These are phyloP conservation scores for Procambarus virginalis DNA, from an alignment of 1,140 invertebrate species.

Conservation along the genomic window DNA sequence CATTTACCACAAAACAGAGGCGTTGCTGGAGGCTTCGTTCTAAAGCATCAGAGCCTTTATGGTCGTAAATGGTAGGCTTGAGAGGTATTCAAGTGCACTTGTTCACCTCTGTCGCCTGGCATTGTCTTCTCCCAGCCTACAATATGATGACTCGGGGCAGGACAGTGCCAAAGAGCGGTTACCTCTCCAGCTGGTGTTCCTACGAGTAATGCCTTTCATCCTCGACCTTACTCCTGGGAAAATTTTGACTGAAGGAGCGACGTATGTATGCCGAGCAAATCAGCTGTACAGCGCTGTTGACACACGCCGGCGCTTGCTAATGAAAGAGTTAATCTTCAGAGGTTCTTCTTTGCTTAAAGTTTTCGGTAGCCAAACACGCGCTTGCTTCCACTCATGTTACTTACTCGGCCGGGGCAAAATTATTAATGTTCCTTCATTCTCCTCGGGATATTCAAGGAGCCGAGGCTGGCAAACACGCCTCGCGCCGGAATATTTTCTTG, in stretches of 20 bases:
- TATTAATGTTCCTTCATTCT: conserved; percentile 42
- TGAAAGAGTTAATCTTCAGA: conserved; percentile 49
- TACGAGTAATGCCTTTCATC: background rate
- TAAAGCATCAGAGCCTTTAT: background rate
- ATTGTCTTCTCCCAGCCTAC: background rate
- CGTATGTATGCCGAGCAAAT: conserved; percentile 31
- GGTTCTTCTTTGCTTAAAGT: conserved; percentile 47
- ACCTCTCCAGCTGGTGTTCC: background rate
- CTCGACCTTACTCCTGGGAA: background rate
- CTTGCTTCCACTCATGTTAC: conserved; percentile 27
- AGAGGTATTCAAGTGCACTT: background rate
- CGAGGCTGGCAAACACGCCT: conserved; percentile 2
- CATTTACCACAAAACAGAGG: conserved; percentile 12
- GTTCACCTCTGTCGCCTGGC: background rate
- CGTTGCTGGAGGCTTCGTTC: background rate
- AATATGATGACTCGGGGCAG: conserved; percentile 4
- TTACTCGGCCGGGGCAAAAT: conserved; percentile 26
- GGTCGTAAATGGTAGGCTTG: background rate
- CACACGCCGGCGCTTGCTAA: conserved; percentile 38
- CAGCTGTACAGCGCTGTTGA: conserved; percentile 39
- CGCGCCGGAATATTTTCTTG: conserved; percentile 1
- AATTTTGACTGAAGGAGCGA: conserved; percentile 15
- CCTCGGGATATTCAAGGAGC: conserved; percentile 26
- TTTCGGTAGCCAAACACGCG: conserved; percentile 43
- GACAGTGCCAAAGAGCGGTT: background rate